Base-by-base conservation (phyloP, 2,113 vertebrate genomes). In the Bubo blakistoni region DNA sequence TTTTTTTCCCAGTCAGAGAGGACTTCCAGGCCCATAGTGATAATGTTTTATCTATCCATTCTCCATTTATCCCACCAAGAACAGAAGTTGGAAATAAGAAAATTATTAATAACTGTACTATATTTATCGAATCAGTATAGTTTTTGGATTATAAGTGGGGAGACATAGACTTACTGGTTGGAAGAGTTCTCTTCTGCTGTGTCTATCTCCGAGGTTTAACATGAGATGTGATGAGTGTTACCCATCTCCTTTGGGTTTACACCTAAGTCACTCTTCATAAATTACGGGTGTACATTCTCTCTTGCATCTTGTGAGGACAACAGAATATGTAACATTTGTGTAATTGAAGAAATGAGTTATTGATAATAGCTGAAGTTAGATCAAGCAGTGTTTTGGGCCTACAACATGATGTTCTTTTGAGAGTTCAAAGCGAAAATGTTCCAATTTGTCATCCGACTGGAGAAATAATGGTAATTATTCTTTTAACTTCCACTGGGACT, bases 381-480 rank as follows among this genome's bases (percentile, higher is more conserved):
- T 96, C 96, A 92, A 95, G 92, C 63, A 96, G 78, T n/a, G 5
- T 94, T 93, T 95, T 92, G 81, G 92, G 88, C 90, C 63, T 95
- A 81, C 91, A 91, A 79, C 86, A 84, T 32, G 44, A 80, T 96
- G 92, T 88, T 96, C 94, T 95, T 97, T 94, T 90, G 84, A 93
- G 95, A 93, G 84, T 96, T 97, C 94, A 95, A 92, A 96, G 86
- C 47, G 22, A 95, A 95, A 97, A 82, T 96, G 94, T 96, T 96
- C 94, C 92, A 94, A 92, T 97, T 95, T 96, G 95, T 97, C 92
- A 96, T 90, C 61, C 0, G 3, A 91, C 96, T 96, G 79, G 78
- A 91, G 83, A 96, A 97, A 94, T 95, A 97, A 96, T 71, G 86
- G 86, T 96, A 97, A 97, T 97, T 97, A 97, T 96, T 97, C 92